These are phyloP conservation scores for Zaprionus nigranus DNA, from an alignment of 1,140 invertebrate species.

Conservation along the genomic window DNA sequence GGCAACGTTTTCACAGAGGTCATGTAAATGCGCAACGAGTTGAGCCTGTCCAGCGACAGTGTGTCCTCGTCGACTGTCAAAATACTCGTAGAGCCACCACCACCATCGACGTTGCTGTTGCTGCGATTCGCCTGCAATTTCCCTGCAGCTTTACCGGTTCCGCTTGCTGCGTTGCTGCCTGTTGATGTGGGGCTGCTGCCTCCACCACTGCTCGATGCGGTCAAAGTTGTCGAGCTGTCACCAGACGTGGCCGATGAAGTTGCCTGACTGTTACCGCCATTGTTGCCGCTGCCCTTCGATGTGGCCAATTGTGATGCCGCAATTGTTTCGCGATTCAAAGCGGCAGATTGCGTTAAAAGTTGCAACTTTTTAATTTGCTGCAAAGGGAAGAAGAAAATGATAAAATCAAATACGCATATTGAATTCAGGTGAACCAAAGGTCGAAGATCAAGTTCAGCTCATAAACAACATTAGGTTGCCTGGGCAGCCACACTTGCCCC, in stretches of 20 bases:
- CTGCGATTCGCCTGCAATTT: conserved; percentile 54
- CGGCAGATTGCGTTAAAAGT: conserved; percentile 82
- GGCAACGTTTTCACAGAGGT: conserved; percentile 83
- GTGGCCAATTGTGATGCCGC: conserved; percentile 84
- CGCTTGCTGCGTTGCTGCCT: conserved; percentile 14
- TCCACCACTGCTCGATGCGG: conserved; percentile 44
- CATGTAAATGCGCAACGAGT: conserved; percentile 83
- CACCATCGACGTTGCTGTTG: conserved; percentile 1
- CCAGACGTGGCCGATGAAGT: conserved; percentile 41
- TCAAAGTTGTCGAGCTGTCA: conserved; percentile 70
- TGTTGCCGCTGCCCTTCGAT: conserved; percentile 63
- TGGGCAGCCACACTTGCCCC: conserved; percentile 7
- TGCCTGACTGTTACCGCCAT: conserved; percentile 38
- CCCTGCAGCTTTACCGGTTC: conserved; percentile 37
- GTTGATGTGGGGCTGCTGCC: conserved; percentile 16
- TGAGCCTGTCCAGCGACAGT: conserved; percentile 79
- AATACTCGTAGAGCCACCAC: conserved; percentile 57
- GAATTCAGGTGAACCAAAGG: not conserved
- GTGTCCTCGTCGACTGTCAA: conserved; percentile 81
- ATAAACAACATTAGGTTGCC: conserved; percentile 27
- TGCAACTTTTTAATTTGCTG: conserved; percentile 85
- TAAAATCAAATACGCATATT: conserved; percentile 21
- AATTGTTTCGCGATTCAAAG: conserved; percentile 84
- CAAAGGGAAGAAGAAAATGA: conserved; percentile 35
- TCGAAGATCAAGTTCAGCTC: conserved; percentile 2